A percentile compares a stretch with the other conserved stretches of the same genome.
Evolutionary conservation across 2,888 invertebrate genomes (phyloP).

Genomic region (Antheraea assamensis): DNA sequence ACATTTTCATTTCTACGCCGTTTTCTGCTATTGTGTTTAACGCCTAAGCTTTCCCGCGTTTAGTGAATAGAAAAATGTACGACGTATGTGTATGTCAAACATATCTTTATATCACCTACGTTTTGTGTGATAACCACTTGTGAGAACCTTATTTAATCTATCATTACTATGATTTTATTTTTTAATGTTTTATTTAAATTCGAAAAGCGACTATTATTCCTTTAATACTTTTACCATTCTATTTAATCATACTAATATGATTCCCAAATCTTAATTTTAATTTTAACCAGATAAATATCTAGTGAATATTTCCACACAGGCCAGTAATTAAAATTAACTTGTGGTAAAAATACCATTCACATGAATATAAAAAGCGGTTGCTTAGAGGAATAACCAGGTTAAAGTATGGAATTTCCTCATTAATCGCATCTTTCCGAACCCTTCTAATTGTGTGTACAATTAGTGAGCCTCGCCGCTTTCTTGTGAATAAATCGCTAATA

Average conservation of each 20-base stretch:
- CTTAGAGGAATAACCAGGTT: constrained; percentile 9
- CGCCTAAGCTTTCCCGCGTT: background rate
- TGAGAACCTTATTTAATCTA: no score
- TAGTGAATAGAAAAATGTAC: background rate
- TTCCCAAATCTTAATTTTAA: background rate
- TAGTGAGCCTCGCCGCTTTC: constrained; percentile 42
- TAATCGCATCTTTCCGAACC: constrained; percentile 56
- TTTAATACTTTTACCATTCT: background rate
- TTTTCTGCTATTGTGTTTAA: background rate
- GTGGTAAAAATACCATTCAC: background rate
- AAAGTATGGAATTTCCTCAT: constrained; percentile 59
- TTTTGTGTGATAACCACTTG: background rate
- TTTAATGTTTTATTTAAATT: no score
- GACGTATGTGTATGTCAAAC: background rate
- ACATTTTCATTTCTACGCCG: background rate
- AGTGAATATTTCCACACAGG: background rate
- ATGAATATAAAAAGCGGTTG: constrained; percentile 6
- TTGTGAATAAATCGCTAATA: constrained; percentile 5
- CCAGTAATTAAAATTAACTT: background rate
- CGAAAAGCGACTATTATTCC: background rate
- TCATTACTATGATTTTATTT: no score
- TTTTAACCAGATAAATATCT: background rate
- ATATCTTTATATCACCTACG: background rate
- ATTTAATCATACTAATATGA: background rate
- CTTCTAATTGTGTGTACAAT: constrained; percentile 76